phyloP scores from a whole-genome alignment of 2,113 vertebrate genomes.

The Pheucticus melanocephalus region DNA sequence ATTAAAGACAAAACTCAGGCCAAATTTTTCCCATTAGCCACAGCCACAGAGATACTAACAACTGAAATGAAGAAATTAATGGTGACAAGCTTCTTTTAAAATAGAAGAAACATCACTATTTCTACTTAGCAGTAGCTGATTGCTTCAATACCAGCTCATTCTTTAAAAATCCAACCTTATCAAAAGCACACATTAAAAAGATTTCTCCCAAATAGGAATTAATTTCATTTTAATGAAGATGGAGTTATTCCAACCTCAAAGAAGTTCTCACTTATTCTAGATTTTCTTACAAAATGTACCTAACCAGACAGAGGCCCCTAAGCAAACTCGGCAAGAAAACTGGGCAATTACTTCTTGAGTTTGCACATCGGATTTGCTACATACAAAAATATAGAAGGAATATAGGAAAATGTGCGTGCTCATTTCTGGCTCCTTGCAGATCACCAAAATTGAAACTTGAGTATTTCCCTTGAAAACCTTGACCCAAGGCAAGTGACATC shows the following conservation, averaged over 20 bases:
- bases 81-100: not conserved
- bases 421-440: not conserved
- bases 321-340: not conserved
- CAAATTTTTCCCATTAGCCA: not conserved
- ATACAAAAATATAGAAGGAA: not conserved
- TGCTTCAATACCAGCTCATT: not conserved
- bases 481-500: not conserved
- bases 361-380: not conserved
- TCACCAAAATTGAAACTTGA: not conserved
- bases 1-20: not conserved
- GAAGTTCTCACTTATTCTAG: not conserved
- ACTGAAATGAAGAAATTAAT: not conserved
- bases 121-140: not conserved
- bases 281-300: not conserved
- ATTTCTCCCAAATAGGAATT: not conserved
- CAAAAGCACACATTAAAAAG: not conserved
- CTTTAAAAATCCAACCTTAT: not conserved
- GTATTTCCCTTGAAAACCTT: not conserved
- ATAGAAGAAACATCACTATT: not conserved
- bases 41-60: not conserved
- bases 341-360: not conserved
- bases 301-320: not conserved
- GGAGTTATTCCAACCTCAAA: not conserved
- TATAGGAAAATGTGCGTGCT: not conserved
- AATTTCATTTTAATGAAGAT: not conserved